Evolutionary conservation across 2,797 vertebrate species (phyloP), one percentile per base, ranked within the genome.

Genomic region (Vespertilio murinus): DNA sequence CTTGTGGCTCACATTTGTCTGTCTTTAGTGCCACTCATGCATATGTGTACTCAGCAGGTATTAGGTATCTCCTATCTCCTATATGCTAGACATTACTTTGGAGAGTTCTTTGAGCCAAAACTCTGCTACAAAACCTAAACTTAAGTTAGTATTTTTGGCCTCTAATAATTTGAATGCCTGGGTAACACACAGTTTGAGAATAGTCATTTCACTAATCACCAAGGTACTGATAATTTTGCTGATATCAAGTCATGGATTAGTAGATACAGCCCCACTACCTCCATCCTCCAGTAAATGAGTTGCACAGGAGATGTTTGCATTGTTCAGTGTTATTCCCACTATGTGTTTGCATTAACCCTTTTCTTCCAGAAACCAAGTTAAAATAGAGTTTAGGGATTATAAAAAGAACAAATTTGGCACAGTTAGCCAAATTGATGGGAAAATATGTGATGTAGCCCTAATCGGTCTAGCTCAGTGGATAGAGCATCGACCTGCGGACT

Each of bases 151-250:
- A 42, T 81, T 90, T 96, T 97, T 91, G 95, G 71, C 93, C 71
- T 95, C 97, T 97, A 83, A 93, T 54, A 23, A 28, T 82, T 96
- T 98, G 96, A 98, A 97, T 98, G 97, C 98, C 98, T 98, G 98
- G 97, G 98, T 98, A 98, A 98, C 98, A 52, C 97, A 98, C 96
- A 97, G 98, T 98, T 98, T 98, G 98, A 98, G 98, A 98, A 98
- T 98, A 97, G 98, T 98, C 98, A 98, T 98, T 98, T 98, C 98
- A 98, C 7, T 77, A 98, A 97, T 98, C 98, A 97, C 95, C 97
- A 98, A 98, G 96, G 98, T 97, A 97, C 98, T 98, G 98, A 98
- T 98, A 98, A 98, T 98, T 98, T 98, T 98, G 98, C 97, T 88
- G 23, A 98, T 98, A 97, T 97, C 97, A 99, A 98, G 98, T 98